Base-by-base conservation (phyloP, 2,113 vertebrate genomes). In the Dicaeum eximium region DNA sequence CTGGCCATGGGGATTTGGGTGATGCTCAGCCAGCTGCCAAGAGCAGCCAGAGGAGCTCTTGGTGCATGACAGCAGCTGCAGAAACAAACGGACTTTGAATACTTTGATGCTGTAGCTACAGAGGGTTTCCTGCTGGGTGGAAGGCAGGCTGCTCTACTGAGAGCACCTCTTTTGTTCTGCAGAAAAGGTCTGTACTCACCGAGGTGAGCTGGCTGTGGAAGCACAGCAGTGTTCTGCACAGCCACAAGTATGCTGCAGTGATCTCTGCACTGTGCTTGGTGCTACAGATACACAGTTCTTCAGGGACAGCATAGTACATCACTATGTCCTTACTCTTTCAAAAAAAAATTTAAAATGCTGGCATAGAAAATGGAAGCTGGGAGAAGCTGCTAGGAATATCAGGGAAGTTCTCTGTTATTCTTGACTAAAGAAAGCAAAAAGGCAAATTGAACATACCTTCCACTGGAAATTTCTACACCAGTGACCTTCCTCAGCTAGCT, bases 21-120 rank as follows among this genome's bases (percentile, higher is more conserved):
- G 85, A 40, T 56, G 81, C 86, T 86, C 78, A 88, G 58, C 20
- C 77, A 91, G 85, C 60, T 88, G 65, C 75, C 1, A 1, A 69
- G 65, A 78, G 73, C 56, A 69, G 20, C 61, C 9, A 0, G 64
- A 13, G 40, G 16, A 80, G 69, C 60, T 19, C 44, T 71, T 65
- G 5, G 17, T 74, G 88, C 81, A 20, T 66, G 56, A 58, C 58
- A 88, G 51, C 89, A 96, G 88, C 87, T 96, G 91, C 92, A 93
- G 69, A 93, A 83, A 62, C 35, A 92, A 95, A 93, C 21, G 0
- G 81, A 23, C 50, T 89, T 35, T 64, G 84, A 77, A 83, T 67
- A 23, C 54, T 80, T 75, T 57, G 86, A 73, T 91, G 58, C 24
- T 90, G 85, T 45, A 91, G 70, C 79, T 61, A 44, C 7, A 61